Base-by-base conservation (phyloP, 2,797 vertebrate species). In the Tragelaphus eurycerus region DNA sequence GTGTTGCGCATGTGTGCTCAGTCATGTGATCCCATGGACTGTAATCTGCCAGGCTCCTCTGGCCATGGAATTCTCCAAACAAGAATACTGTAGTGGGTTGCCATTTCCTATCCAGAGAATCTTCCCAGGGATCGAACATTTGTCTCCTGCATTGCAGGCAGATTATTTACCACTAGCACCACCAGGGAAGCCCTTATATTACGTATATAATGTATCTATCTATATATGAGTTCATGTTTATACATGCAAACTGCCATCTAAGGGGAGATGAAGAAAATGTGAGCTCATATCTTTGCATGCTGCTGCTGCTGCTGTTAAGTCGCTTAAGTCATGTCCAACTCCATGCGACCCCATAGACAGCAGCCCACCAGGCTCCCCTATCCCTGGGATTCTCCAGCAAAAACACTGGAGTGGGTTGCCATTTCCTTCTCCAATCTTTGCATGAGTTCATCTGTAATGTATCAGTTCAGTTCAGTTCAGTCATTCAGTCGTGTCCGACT, bases 241-340 rank as follows among this genome's bases (percentile, higher is more conserved):
- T 84, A 52, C 50, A 64, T 46, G 48, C 38, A 86, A n/a, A 29
- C n/a, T 67, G 46, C 54, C 59, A 54, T 71, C 85, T 48, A 31
- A 62, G n/a, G 27, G 7, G 55, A 48, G 94, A 93, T 86, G 86
- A 84, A 94, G 84, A 62, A 95, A 89, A 85, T 52, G 17, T 38
- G 64, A 87, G 27, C 34, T 78, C 55, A 10, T 43, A 55, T 15
- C 9, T 50, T 54, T 38, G 31, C 57, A 46, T 29, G 13, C 29
- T 62, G 29, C 27, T 29, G 57, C 57, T 59, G 59, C 59, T 15
- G 46, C 46, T 48, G 60, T 14, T 62, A 62, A 62, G 60, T 62
- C 13, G 0, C 29, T 62, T 31, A n/a, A 67, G 64, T 34, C 17
- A 1, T 67, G n/a, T 5, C 64, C 10, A n/a, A 67, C n/a, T 62